Evolutionary conservation across 2,888 invertebrate species (phyloP).

Genomic region (Helleia helle): DNA sequence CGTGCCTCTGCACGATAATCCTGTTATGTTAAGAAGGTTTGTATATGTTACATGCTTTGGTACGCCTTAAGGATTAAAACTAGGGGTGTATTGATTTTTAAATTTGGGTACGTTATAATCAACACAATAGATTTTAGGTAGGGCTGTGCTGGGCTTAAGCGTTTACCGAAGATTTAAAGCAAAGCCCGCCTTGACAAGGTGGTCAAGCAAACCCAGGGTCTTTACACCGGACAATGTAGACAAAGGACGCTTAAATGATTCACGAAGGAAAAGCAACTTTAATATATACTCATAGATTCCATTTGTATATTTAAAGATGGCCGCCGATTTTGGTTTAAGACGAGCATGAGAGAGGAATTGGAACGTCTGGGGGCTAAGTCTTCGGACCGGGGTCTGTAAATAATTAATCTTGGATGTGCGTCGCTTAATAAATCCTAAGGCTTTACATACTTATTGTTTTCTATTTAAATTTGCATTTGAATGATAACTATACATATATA

Average conservation of each 20-base stretch:
- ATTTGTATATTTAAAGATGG: constrained; percentile 61
- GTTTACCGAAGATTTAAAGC: constrained; percentile 66
- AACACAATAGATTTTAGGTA: constrained; percentile 45
- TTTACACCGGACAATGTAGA: constrained; percentile 62
- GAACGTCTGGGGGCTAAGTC: constrained; percentile 66
- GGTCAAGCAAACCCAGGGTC: constrained; percentile 68
- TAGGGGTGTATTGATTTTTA: constrained; percentile 25
- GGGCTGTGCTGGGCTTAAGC: constrained; percentile 47
- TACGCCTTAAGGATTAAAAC: constrained; percentile 79
- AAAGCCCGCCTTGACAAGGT: constrained; percentile 69
- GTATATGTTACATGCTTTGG: constrained; percentile 81
- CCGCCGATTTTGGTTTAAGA: constrained; percentile 64
- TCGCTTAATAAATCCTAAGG: constrained; percentile 32
- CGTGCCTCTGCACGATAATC: constrained; percentile 79
- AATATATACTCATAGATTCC: constrained; percentile 43
- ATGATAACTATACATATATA: constrained; percentile 6
- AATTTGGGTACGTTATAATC: constrained; percentile 21
- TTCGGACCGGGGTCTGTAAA: constrained; percentile 57
- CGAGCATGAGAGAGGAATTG: constrained; percentile 65
- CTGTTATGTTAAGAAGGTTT: constrained; percentile 83
- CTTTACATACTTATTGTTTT: not conserved
- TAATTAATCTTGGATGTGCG: constrained; percentile 70
- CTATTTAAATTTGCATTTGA: not conserved
- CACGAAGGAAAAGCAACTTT: constrained; percentile 60
- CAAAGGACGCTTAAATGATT: constrained; percentile 69